A percentile compares a stretch with the other conserved stretches of the same genome.
These are phyloP conservation scores for Apodemus agrarius DNA, from an alignment of 2,797 vertebrate species.

Conservation along the genomic window DNA sequence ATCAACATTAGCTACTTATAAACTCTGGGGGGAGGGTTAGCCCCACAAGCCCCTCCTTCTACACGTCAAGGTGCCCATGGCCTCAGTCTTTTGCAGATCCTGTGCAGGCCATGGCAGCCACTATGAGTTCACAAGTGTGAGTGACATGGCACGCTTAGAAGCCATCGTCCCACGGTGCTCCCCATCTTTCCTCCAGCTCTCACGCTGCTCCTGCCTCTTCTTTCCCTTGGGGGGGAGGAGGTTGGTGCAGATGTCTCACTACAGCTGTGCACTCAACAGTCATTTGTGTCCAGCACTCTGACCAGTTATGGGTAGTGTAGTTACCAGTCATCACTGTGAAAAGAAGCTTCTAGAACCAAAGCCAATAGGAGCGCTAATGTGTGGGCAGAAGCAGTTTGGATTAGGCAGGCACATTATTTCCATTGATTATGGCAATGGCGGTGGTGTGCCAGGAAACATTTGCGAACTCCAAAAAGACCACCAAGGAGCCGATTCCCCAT, in stretches of 20 bases:
- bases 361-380: not conserved
- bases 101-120: not conserved
- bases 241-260: not conserved
- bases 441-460: not conserved
- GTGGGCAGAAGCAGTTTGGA: not conserved
- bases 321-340: not conserved
- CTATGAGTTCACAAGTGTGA: not conserved
- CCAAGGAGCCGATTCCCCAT: not conserved
- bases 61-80: not conserved
- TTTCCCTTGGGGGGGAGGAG: not conserved
- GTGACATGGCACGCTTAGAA: not conserved
- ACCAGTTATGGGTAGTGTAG: not conserved
- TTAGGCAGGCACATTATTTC: not conserved
- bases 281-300: not conserved
- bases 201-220: not conserved
- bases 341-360: not conserved
- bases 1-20: not conserved
- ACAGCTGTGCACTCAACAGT: not conserved
- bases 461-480: not conserved
- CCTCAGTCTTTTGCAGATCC: not conserved
- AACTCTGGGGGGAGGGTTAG: not conserved
- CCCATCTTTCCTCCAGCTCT: not conserved
- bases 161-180: too few relatives aligned
- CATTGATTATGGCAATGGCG: not conserved
- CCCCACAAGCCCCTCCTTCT: not conserved